Evolutionary conservation across 2,113 vertebrate genomes (phyloP), one percentile per base, ranked within the genome.

Genomic region (Rhinolophus sinicus): DNA sequence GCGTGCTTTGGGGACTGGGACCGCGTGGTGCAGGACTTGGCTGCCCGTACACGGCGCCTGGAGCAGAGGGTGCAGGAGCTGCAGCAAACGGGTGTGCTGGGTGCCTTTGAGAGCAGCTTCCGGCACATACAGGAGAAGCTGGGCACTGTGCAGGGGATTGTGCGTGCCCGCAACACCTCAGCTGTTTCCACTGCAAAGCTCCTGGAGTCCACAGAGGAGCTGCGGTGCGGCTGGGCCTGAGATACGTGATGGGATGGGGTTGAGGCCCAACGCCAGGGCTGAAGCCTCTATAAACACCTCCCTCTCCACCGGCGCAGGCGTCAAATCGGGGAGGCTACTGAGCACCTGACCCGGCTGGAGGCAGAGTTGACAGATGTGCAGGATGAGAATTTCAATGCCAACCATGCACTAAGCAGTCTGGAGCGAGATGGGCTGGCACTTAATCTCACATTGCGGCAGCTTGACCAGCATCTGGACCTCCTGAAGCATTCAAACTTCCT

Each of bases 1-100:
- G 98, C 99, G 70, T 99, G 99, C 97, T 99, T 99, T 0, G 99
- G 99, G 22, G 99, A 99, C 98, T 99, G 99, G 99, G 99, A 99
- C 97, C 99, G 99, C 1, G 98, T 99, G 35, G 99, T 99, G 33
- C 99, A 99, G 98, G 99, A 99, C 93, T 97, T 99, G 97, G 99
- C 98, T 0, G 97, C 98, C 19, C 99, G 98, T 5, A 99, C 99
- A 33, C 99, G 98, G 92, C 96, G 89, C 0, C 98, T 99, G 64
- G 99, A 98, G 0, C 98, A 99, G 75, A 98, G 98, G 7, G 98
- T 98, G 12, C 98, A 98, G 85, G 99, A 99, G 92, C 98, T 99
- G 88, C 99, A 99, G 97, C 99, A 99, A 94, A 99, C 98, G 0
- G 99, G 99, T 16, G 98, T 99, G 0, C 99, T 99, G 0, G 99